These are phyloP conservation scores for Megaceryle maxima DNA, from an alignment of 2,113 vertebrate species.

Conservation along the genomic window DNA sequence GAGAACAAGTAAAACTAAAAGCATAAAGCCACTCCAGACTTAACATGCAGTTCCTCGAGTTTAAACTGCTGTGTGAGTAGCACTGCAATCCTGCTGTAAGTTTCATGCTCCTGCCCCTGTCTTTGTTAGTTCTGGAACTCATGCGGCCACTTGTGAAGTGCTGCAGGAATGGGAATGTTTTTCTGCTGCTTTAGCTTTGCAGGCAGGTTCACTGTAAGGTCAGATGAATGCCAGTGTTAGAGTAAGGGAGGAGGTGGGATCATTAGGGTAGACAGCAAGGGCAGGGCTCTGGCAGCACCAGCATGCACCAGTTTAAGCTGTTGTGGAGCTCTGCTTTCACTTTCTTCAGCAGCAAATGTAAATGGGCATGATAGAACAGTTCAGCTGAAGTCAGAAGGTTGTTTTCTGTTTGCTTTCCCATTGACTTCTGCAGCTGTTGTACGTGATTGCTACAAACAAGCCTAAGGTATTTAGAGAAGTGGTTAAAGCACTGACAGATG, in stretches of 20 bases:
- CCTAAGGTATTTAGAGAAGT: not conserved
- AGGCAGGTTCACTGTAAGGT: not conserved
- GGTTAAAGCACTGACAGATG: not conserved
- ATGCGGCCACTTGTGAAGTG: not conserved
- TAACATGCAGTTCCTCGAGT: not conserved
- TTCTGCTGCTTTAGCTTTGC: constrained; percentile 10
- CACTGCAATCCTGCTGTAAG: not conserved
- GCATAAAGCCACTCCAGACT: not conserved
- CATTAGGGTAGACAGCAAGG: not conserved
- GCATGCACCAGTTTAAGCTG: not conserved
- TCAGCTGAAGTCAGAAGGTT: not conserved
- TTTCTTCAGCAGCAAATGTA: not conserved
- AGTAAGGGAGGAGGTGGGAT: not conserved
- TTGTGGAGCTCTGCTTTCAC: not conserved
- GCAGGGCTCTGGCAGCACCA: not conserved
- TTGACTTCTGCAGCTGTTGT: not conserved
- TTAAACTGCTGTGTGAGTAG: not conserved
- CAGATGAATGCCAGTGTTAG: not conserved
- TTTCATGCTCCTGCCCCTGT: not conserved
- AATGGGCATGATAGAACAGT: not conserved
- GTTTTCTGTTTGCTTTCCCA: not conserved
- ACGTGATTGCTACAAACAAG: not conserved
- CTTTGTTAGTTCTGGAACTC: constrained; percentile 18
- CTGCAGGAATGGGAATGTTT: constrained; percentile 2
- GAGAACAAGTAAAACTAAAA: not conserved